Conservation (phyloP, 1,140 invertebrate species). For the Thrips palmi region DNA sequence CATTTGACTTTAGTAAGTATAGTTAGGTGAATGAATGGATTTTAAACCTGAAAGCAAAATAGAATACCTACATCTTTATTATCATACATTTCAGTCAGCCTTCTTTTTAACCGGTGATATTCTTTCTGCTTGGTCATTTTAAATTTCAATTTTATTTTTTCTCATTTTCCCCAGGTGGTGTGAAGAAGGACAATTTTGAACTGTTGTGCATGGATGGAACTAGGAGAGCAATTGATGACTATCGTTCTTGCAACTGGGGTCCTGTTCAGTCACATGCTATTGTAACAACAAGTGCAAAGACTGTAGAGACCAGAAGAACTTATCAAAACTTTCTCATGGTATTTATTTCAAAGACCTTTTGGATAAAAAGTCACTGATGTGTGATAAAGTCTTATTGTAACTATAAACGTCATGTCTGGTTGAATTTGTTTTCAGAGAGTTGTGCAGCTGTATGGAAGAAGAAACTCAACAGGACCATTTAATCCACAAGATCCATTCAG, state of each 20-base stretch:
- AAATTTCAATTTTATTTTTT: no score
- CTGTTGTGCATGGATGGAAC: conserved; percentile 73
- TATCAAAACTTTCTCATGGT: conserved; percentile 27
- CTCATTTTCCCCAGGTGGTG: conserved; percentile 10
- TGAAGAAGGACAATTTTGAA: conserved; percentile 55
- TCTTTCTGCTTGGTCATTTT: not conserved
- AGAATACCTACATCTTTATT: not conserved
- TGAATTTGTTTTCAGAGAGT: conserved; percentile 24
- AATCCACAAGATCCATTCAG: not conserved
- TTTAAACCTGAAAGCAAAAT: not conserved
- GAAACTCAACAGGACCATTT: not conserved
- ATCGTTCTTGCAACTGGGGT: conserved; percentile 72
- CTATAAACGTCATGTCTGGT: not conserved
- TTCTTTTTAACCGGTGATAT: not conserved
- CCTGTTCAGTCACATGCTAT: conserved; percentile 69
- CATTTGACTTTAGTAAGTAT: conserved; percentile 33
- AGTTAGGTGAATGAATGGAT: no score
- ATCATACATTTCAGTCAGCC: not conserved
- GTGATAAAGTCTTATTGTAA: not conserved
- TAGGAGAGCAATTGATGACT: conserved; percentile 46
- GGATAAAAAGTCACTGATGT: not conserved
- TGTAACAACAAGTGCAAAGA: conserved; percentile 63
- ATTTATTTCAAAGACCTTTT: not conserved
- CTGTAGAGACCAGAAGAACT: conserved; percentile 32
- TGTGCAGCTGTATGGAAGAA: conserved; percentile 24